Base-by-base conservation (phyloP, 2,888 invertebrate genomes). In the Rotaria magnacalcarata region DNA sequence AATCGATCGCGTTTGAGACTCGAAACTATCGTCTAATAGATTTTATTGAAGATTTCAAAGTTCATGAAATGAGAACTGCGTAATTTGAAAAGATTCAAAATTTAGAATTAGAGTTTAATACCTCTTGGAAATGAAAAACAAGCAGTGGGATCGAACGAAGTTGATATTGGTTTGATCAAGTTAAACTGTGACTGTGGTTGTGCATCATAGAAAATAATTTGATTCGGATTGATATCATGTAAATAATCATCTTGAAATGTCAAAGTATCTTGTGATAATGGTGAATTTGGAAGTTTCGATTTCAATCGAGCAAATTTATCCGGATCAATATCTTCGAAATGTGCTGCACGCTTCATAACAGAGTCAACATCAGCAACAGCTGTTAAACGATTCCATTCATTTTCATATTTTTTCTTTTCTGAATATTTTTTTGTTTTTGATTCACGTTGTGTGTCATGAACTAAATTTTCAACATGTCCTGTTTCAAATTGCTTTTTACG, bases 301-400 rank as follows among this genome's bases (percentile, higher is more conserved):
- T 84, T 86, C 21, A 86, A 84, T 58, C 58, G 80, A 7, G 24
- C 56, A 43, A 85, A 86, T 41, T 84, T 84, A 54, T 86, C 85
- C 21, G 86, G 86, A 74, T 86, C 86, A 7, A 86, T 50, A 41
- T 86, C 85, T 80, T 86, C 86, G 74, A 86, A 86, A 80, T 86
- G 85, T 21, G 86, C 75, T n/a, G 86, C 86, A 75, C 86, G 54
- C n/a, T 85, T 75, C 80, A 85, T 85, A 41, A 86, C 86, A 54
- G 86, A 85, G 56, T 85, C 85, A 50, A 86, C 67, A 85, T 85
- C 56, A 41, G 85, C 80, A 7, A 21, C 21, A 24, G 86, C 74
- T 74, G 85, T 86, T 52, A 86, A 60, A 19, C 85, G 75, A 47
- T 85, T 85, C 50, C 86, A 86, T 75, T 86, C 86, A 6, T 75